Conservation (phyloP, 1,140 invertebrate species). For the Drosophila obscura region DNA sequence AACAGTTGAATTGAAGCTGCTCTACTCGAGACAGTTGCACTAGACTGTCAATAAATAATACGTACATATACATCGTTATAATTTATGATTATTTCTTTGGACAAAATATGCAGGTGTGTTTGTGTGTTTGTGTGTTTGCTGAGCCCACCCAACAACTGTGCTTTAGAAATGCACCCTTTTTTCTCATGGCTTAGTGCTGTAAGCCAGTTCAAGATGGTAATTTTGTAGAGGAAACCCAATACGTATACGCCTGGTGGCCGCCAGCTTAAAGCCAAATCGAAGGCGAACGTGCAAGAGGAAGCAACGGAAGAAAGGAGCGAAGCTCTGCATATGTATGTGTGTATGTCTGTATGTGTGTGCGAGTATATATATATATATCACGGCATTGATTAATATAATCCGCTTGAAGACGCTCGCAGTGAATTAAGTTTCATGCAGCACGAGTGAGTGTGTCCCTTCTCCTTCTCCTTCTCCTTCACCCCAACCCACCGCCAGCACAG, state of each 20-base stretch:
- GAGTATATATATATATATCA: conserved; percentile 46
- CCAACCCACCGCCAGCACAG: conserved; percentile 37
- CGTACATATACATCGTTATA: too few relatives aligned
- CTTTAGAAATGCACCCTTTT: too few relatives aligned
- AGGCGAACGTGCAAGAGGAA: conserved; percentile 33
- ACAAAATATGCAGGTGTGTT: too few relatives aligned
- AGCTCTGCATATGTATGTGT: neutral
- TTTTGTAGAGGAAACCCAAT: conserved; percentile 37
- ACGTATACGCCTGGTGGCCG: conserved; percentile 75
- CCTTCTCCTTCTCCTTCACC: neutral
- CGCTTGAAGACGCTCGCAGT: conserved; percentile 77
- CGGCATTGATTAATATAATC: conserved; percentile 83
- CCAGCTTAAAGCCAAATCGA: conserved; percentile 26
- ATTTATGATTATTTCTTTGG: too few relatives aligned
- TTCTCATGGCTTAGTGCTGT: neutral
- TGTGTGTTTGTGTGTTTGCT: too few relatives aligned
- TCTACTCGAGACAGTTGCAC: too few relatives aligned
- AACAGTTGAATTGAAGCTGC: too few relatives aligned
- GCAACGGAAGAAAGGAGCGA: conserved; percentile 20
- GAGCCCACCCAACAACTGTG: too few relatives aligned
- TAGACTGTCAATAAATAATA: too few relatives aligned
- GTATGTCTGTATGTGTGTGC: too few relatives aligned
- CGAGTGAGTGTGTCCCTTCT: neutral
- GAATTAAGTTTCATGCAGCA: conserved; percentile 68
- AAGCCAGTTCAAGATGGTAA: neutral